phyloP scores from a whole-genome alignment of 2,797 vertebrate genomes.

The Eremophila alpestris region DNA sequence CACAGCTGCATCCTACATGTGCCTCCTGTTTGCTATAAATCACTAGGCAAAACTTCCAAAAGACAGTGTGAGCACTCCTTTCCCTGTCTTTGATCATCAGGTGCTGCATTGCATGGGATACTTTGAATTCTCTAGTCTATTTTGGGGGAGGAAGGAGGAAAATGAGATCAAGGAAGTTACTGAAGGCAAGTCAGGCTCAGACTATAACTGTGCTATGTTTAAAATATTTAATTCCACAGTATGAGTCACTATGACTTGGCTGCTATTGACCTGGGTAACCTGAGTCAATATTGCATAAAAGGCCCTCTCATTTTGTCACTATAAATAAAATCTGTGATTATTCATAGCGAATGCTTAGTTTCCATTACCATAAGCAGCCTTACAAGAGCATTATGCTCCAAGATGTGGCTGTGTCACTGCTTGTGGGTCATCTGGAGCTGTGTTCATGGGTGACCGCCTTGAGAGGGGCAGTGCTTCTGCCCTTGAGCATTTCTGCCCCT shows the following conservation, averaged over 20 bases:
- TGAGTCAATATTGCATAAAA: constrained; percentile 63
- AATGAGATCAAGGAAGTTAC: constrained; percentile 43
- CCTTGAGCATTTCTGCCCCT: neutral
- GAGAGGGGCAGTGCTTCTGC: neutral
- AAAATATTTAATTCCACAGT: constrained; percentile 59
- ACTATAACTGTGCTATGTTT: constrained; percentile 35
- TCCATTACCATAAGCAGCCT: constrained; percentile 39
- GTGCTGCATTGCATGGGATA: neutral
- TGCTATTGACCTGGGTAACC: constrained; percentile 66
- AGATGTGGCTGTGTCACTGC: neutral
- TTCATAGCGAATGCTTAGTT: constrained; percentile 1
- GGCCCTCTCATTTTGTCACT: constrained; percentile 54
- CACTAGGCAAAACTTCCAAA: neutral
- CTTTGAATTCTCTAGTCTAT: neutral
- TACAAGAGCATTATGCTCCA: neutral
- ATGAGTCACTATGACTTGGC: constrained; percentile 50
- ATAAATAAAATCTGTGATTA: constrained; percentile 65
- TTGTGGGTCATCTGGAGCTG: neutral
- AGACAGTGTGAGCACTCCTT: neutral
- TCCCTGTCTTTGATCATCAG: constrained; percentile 20
- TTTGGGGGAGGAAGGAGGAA: neutral
- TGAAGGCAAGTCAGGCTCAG: constrained; percentile 1
- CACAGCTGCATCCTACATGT: neutral
- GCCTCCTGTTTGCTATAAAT: neutral
- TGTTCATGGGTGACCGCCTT: neutral